Conservation (phyloP, 2,797 vertebrate species). For the Acomys russatus region DNA sequence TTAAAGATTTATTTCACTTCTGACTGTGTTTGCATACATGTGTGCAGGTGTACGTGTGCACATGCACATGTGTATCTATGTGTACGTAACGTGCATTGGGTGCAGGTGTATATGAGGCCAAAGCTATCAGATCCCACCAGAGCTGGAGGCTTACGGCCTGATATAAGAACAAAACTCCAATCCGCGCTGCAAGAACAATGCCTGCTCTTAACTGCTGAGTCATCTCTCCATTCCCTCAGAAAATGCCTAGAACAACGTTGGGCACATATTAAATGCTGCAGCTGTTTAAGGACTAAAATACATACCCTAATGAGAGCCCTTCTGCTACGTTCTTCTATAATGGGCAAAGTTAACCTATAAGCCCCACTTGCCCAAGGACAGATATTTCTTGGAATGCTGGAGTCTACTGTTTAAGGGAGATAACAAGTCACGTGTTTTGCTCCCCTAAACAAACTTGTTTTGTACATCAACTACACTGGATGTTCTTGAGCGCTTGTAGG, state of each 20-base stretch:
- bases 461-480: not conserved
- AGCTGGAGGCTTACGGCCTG: not conserved
- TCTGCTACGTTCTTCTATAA: slow-evolving; percentile 37
- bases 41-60: not conserved
- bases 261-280: not conserved
- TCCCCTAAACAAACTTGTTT: not conserved
- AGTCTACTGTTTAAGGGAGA: not conserved
- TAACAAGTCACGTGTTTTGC: not conserved
- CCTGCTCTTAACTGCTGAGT: not conserved
- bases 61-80: not conserved
- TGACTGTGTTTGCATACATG: not conserved
- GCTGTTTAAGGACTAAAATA: slow-evolving; percentile 40
- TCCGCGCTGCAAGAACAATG: not conserved
- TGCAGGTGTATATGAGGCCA: not conserved
- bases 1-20: not conserved
- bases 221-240: not conserved
- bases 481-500: not conserved
- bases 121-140: not conserved
- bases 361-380: not conserved
- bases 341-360: not conserved
- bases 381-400: not conserved
- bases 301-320: not conserved
- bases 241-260: not conserved
- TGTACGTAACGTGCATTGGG: not conserved
- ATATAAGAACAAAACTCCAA: not conserved